Percentiles rank a stretch among this genome's conserved stretches.
Conservation (phyloP, 2,888 invertebrate genomes). For the Sminthurinus aureus region DNA sequence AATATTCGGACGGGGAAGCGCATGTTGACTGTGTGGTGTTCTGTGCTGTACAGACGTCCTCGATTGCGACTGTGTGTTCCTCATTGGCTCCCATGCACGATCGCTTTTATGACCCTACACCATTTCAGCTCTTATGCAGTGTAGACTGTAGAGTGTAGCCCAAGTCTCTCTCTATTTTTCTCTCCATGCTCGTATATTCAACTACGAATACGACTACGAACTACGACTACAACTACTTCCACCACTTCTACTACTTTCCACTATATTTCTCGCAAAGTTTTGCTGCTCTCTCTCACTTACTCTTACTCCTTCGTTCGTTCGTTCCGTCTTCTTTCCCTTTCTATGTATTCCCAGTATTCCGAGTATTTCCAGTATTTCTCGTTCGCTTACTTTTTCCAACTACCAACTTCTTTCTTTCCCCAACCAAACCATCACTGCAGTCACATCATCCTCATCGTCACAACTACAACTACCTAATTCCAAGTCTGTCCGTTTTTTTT, state of each 20-base stretch:
- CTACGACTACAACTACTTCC: background rate
- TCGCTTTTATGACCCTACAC: slow-evolving; percentile 51
- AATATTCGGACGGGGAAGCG: slow-evolving; percentile 40
- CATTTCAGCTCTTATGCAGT: slow-evolving; percentile 46
- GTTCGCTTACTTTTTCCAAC: slow-evolving; percentile 1
- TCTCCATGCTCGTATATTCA: background rate
- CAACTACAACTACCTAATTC: background rate
- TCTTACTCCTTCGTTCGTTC: background rate
- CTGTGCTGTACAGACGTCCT: slow-evolving; percentile 23
- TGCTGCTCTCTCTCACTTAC: background rate
- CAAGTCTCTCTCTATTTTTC: slow-evolving; percentile 22
- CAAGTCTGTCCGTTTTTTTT: slow-evolving; percentile 9
- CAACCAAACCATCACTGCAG: slow-evolving; percentile 9
- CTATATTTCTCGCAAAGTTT: background rate
- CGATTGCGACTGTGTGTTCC: slow-evolving; percentile 54
- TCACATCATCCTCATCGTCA: slow-evolving; percentile 6
- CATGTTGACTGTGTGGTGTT: slow-evolving; percentile 39
- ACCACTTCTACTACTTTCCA: background rate
- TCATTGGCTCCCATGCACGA: slow-evolving; percentile 51
- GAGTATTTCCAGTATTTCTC: no score
- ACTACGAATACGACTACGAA: background rate
- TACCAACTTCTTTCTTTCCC: slow-evolving; percentile 4
- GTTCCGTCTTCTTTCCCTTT: background rate
- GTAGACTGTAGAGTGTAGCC: slow-evolving; percentile 41
- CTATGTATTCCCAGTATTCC: no score